These are phyloP conservation scores for Anthonomus grandis DNA, from an alignment of 1,140 invertebrate genomes.

Conservation along the genomic window DNA sequence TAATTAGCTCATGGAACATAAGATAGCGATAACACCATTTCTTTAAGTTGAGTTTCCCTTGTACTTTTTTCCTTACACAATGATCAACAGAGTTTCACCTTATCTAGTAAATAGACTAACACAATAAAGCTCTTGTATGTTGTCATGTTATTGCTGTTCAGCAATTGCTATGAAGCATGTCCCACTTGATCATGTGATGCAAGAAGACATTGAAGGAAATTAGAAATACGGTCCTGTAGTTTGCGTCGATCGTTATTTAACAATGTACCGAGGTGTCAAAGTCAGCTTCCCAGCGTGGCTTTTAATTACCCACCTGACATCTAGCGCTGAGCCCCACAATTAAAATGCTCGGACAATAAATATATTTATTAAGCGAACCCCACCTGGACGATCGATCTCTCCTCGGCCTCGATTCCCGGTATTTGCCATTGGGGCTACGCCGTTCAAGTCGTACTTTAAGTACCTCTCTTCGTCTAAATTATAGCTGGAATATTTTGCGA, in stretches of 20 bases:
- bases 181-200: too few species aligned
- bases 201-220: too few species aligned
- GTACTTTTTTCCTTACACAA: too few species aligned
- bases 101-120: too few species aligned
- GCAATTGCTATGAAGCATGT: too few species aligned
- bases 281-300: conserved; percentile 43
- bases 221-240: not conserved
- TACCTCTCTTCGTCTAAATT: conserved; percentile 19
- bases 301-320: conserved; percentile 48
- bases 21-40: too few species aligned
- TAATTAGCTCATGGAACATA: too few species aligned
- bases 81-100: too few species aligned
- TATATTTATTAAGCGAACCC: conserved; percentile 31
- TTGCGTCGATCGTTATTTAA: conserved; percentile 35
- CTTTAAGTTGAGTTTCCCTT: too few species aligned
- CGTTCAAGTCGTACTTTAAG: conserved; percentile 21
- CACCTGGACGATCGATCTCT: conserved; percentile 23
- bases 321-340: conserved; percentile 47
- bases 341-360: conserved; percentile 48
- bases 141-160: too few species aligned
- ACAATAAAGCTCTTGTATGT: too few species aligned
- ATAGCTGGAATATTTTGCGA: conserved; percentile 25
- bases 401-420: conserved; percentile 16
- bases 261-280: conserved; percentile 48
- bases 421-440: conserved; percentile 16